Evolutionary conservation across 2,797 vertebrate species (phyloP).

Genomic region (Coregonus ussuriensis): DNA sequence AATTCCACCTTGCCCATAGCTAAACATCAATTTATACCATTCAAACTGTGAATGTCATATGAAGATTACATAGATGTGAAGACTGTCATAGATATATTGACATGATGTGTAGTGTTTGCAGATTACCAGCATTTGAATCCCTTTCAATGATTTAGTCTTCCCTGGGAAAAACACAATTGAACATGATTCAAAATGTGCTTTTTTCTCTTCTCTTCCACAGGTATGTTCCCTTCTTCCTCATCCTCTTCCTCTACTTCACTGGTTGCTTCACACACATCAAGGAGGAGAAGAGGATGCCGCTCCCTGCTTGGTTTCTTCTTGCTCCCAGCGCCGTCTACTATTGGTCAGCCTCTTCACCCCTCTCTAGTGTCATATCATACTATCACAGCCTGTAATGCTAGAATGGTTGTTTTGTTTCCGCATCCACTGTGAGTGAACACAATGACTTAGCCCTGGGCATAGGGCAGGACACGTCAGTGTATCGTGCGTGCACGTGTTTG

Average conservation of each 20-base stretch:
- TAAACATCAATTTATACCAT: background rate
- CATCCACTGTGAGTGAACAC: background rate
- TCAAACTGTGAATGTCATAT: background rate
- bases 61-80: background rate
- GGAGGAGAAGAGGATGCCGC: conserved; percentile 75
- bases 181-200: background rate
- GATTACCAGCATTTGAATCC: background rate
- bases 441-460: background rate
- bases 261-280: conserved; percentile 85
- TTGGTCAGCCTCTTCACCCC: conserved; percentile 79
- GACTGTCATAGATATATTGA: background rate
- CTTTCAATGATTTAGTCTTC: background rate
- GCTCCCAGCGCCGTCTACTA: conserved; percentile 92
- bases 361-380: background rate
- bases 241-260: conserved; percentile 91
- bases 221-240: conserved; percentile 75
- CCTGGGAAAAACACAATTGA: background rate
- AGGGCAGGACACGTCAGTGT: background rate
- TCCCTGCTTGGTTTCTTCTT: conserved; percentile 83
- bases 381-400: background rate
- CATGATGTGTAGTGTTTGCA: background rate
- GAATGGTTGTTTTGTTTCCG: background rate
- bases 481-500: background rate
- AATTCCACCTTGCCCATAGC: too few relatives aligned
- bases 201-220: conserved; percentile 53